Percentiles rank a stretch among this genome's conserved stretches.
Conservation (phyloP, 92 coral and sea anemone genomes). For the Parazoanthus atlanticus region DNA sequence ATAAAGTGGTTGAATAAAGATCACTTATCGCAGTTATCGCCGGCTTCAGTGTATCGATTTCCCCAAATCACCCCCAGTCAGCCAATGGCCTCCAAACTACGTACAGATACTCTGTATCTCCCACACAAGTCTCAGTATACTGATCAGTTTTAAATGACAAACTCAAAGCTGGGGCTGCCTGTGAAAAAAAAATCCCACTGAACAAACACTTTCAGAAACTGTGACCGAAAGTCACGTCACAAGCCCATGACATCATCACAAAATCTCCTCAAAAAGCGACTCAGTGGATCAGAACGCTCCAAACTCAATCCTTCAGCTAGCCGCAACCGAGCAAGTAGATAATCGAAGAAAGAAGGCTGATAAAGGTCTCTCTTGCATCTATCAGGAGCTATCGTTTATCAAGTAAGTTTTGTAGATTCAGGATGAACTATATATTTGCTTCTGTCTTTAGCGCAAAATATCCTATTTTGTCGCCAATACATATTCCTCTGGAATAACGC, state of each 20-base stretch:
- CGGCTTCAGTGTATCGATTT: too few species aligned
- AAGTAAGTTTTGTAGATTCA: background rate
- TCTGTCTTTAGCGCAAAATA: background rate
- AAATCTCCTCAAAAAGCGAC: slow-evolving; percentile 2
- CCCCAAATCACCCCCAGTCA: too few species aligned
- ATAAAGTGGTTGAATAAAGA: too few species aligned
- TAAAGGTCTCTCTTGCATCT: background rate
- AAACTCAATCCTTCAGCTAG: background rate
- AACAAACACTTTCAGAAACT: background rate
- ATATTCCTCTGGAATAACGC: background rate
- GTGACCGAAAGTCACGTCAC: slow-evolving; percentile 21
- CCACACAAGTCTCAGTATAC: too few species aligned
- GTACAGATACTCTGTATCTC: too few species aligned
- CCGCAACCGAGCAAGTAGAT: background rate
- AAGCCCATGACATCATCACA: slow-evolving; percentile 29
- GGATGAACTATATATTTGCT: background rate
- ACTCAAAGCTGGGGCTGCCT: too few species aligned
- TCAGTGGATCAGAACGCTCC: background rate
- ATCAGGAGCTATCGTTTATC: background rate
- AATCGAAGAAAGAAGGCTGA: background rate
- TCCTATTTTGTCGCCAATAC: background rate
- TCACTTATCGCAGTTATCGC: too few species aligned
- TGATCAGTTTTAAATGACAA: too few species aligned
- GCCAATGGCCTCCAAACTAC: too few species aligned
- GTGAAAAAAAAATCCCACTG: background rate